Conservation (phyloP, 2,113 vertebrate species). For the Colistium nudipinnis region DNA sequence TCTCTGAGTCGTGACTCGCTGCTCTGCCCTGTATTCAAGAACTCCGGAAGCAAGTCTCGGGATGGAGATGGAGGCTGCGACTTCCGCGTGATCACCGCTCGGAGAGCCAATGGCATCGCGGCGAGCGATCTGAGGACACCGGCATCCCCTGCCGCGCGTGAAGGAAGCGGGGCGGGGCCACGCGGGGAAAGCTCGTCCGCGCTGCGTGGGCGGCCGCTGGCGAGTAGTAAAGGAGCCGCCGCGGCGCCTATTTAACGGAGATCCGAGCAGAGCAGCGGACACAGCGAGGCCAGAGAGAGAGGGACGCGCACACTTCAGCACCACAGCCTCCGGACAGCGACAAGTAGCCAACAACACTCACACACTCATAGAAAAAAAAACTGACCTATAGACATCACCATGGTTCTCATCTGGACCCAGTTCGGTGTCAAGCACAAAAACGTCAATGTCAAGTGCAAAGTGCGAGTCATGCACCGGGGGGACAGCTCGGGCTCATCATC, state of each 20-base stretch:
- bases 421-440: constrained; percentile 84
- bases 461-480: constrained; percentile 82
- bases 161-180: constrained; percentile 63
- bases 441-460: constrained; percentile 84
- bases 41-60: constrained; percentile 81
- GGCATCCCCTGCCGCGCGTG: constrained; percentile 76
- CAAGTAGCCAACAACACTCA: constrained; percentile 20
- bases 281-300: constrained; percentile 27
- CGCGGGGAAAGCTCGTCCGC: constrained; percentile 81
- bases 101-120: constrained; percentile 63
- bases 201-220: constrained; percentile 73
- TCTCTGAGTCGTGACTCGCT: constrained; percentile 69
- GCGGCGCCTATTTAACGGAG: constrained; percentile 59
- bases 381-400: constrained; percentile 27
- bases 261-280: constrained; percentile 47
- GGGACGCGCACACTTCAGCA: constrained; percentile 61
- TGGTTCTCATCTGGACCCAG: constrained; percentile 86
- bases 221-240: constrained; percentile 51
- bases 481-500: constrained; percentile 78
- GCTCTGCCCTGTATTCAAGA: constrained; percentile 62
- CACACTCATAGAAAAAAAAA: not conserved
- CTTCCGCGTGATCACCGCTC: constrained; percentile 72
- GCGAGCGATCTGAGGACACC: constrained; percentile 50
- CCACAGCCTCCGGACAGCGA: constrained; percentile 67
- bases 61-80: constrained; percentile 77